Evolutionary conservation across 2,113 vertebrate genomes (phyloP).

Genomic region (Pardalotus punctatus): DNA sequence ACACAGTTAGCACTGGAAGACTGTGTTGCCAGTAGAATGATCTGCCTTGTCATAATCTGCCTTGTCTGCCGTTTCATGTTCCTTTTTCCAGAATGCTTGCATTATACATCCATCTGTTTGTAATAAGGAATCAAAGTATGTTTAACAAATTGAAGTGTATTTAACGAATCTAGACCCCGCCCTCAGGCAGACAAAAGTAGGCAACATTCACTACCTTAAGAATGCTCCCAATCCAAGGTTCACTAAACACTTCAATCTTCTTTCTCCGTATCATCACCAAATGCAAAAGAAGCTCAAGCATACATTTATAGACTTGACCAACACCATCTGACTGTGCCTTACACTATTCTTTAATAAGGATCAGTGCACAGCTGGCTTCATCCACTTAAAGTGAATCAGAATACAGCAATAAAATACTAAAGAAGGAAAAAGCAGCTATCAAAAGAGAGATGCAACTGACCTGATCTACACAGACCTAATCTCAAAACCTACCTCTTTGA

Average conservation of each 20-base stretch:
- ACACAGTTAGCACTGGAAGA: not conserved
- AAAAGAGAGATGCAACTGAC: not conserved
- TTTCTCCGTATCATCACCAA: rapidly evolving
- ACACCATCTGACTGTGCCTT: not conserved
- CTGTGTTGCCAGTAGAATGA: not conserved
- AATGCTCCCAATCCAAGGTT: not conserved
- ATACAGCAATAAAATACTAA: not conserved
- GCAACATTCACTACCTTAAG: not conserved
- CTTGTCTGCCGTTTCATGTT: not conserved
- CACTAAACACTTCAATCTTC: not conserved
- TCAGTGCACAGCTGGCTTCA: not conserved
- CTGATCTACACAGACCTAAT: not conserved
- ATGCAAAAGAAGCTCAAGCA: not conserved
- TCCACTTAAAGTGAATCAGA: not conserved
- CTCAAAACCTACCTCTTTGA: not conserved
- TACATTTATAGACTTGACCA: not conserved
- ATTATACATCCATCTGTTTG: not conserved
- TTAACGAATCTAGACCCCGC: not conserved
- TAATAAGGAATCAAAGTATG: not conserved
- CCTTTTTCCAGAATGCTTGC: not conserved
- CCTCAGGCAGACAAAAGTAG: not conserved
- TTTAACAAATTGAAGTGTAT: not conserved
- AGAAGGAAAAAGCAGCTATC: not conserved
- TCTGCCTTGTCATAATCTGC: not conserved
- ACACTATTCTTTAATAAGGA: not conserved